A percentile compares a stretch with the other conserved stretches of the same genome.
These are phyloP conservation scores for Tinea trinotella DNA, from an alignment of 2,888 invertebrate genomes.

Conservation along the genomic window DNA sequence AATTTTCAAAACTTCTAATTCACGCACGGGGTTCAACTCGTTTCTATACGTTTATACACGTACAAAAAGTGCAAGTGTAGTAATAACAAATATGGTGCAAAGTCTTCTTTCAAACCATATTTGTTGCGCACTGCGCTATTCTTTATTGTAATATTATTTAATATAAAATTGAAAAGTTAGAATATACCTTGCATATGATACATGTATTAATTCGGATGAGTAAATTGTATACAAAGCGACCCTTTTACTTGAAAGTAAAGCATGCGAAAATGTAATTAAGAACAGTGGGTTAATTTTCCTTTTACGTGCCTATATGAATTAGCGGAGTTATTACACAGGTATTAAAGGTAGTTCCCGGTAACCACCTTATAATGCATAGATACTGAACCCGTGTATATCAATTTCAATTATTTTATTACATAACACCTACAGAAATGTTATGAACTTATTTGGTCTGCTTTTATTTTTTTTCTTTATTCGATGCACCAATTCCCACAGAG, in stretches of 20 bases:
- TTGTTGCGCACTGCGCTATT: too few species aligned
- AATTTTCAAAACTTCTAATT: too few species aligned
- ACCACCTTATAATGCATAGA: constrained; percentile 2
- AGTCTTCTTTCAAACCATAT: too few species aligned
- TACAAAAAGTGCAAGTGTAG: too few species aligned
- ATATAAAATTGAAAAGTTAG: too few species aligned
- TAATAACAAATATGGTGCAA: too few species aligned
- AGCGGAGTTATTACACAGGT: constrained; percentile 45
- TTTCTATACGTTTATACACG: too few species aligned
- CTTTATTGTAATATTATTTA: neutral
- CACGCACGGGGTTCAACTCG: too few species aligned
- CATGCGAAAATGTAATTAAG: constrained; percentile 70
- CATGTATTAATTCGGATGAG: constrained; percentile 19
- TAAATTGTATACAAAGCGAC: constrained; percentile 52
- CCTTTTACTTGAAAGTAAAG: constrained; percentile 62
- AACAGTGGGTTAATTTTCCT: constrained; percentile 62
- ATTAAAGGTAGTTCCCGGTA: constrained; percentile 27
- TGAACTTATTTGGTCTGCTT: too few species aligned
- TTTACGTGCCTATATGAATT: constrained; percentile 64
- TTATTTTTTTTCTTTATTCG: too few species aligned
- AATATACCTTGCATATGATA: constrained; percentile 8
- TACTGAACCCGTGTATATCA: constrained; percentile 2
- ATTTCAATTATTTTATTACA: neutral
- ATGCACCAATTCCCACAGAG: too few species aligned
- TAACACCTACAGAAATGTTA: too few species aligned